phyloP scores from a whole-genome alignment of 2,113 vertebrate species.

The Ceratotherium simum region DNA sequence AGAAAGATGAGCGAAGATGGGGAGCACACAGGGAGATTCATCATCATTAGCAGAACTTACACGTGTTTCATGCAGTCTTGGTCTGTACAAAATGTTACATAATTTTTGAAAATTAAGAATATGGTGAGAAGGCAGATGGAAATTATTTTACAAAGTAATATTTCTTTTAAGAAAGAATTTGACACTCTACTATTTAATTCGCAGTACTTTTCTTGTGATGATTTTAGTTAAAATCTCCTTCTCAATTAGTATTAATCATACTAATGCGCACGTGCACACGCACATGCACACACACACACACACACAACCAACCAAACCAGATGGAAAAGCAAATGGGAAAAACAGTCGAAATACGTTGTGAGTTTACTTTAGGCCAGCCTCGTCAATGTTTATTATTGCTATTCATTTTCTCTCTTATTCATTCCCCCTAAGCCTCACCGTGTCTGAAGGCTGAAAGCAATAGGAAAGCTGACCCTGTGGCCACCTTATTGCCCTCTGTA shows the following conservation, averaged over 20 bases:
- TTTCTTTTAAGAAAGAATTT: constrained; percentile 40
- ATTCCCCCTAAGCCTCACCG: neutral
- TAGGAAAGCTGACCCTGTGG: neutral
- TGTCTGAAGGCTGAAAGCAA: neutral
- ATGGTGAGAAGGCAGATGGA: neutral
- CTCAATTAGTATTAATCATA: neutral
- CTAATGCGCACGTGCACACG: neutral
- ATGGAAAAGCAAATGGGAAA: neutral
- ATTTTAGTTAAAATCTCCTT: neutral
- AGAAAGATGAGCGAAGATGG: neutral
- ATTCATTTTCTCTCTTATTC: neutral
- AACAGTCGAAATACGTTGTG: neutral
- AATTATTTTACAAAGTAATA: neutral
- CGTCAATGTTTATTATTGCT: neutral
- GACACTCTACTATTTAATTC: neutral
- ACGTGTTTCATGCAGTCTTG: neutral
- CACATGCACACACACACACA: neutral
- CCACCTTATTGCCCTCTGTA: neutral
- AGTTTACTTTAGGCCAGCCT: neutral
- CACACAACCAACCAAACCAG: neutral
- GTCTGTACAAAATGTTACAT: neutral
- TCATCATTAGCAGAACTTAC: neutral
- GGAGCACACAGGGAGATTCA: neutral
- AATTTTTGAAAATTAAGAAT: neutral
- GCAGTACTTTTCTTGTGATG: neutral